Conservation (phyloP, 2,113 vertebrate species). For the Agelaius phoeniceus region DNA sequence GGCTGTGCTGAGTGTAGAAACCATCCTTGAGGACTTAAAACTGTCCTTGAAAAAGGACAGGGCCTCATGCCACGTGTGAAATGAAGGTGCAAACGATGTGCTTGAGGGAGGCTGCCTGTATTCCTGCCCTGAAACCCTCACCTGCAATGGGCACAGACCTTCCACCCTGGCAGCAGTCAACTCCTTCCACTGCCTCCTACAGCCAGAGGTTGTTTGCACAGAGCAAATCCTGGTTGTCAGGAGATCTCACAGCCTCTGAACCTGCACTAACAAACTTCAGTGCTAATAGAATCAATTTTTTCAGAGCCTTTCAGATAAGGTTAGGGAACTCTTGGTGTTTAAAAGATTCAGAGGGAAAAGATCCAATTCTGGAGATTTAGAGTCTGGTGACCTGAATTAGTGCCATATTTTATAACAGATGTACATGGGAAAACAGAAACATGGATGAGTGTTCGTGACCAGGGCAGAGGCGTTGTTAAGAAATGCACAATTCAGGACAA, state of each 20-base stretch:
- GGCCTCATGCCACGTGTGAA: neutral
- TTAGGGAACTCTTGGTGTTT: neutral
- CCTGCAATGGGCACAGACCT: neutral
- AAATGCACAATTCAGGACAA: neutral
- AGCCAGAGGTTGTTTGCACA: neutral
- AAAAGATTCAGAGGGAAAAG: neutral
- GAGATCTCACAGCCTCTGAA: neutral
- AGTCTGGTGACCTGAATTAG: slow-evolving; percentile 13
- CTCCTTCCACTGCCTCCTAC: neutral
- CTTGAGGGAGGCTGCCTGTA: neutral
- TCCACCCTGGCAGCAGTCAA: neutral
- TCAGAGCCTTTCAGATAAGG: neutral
- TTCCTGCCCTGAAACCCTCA: neutral
- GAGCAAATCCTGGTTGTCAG: neutral
- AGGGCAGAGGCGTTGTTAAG: neutral
- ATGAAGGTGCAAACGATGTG: neutral
- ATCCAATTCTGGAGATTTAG: neutral
- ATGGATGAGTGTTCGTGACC: neutral
- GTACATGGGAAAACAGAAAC: neutral
- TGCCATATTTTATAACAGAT: neutral
- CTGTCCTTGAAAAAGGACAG: neutral
- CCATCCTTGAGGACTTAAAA: neutral
- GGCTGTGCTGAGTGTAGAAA: neutral
- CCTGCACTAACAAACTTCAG: neutral
- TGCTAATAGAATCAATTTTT: neutral